A percentile compares a stretch with the other conserved stretches of the same genome.
Conservation (phyloP, 1,140 invertebrate species). For the Orchesella cincta region DNA sequence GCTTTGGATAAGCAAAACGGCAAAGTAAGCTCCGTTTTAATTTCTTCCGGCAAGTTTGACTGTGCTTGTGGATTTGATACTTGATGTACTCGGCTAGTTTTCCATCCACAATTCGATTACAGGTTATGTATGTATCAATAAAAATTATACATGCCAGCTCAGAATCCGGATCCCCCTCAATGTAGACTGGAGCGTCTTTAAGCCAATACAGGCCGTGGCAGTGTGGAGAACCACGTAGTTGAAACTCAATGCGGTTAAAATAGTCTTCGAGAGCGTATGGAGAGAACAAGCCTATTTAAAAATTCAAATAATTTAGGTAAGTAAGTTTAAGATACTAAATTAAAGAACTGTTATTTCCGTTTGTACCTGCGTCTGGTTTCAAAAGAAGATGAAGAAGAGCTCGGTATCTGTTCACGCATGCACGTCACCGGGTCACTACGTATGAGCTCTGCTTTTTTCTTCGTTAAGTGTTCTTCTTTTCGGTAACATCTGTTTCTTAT, state of each 20-base stretch:
- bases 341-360: background rate
- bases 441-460: no score
- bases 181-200: conserved; percentile 52
- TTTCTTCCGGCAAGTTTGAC: conserved; percentile 29
- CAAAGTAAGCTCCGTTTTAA: background rate
- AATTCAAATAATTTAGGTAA: background rate
- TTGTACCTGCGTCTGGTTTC: background rate
- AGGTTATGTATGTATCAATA: conserved; percentile 38
- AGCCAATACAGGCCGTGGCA: conserved; percentile 57
- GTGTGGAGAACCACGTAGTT: conserved; percentile 58
- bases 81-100: background rate
- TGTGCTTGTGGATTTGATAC: conserved; percentile 39
- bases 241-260: conserved; percentile 56
- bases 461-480: no score
- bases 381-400: background rate
- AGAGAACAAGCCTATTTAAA: background rate
- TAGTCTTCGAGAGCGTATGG: conserved; percentile 17
- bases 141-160: conserved; percentile 2
- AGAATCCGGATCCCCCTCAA: background rate
- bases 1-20: conserved; percentile 36
- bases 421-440: conserved; percentile 58
- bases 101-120: background rate
- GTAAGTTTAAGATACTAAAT: background rate
- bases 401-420: conserved; percentile 6
- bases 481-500: conserved; percentile 43